phyloP scores from a whole-genome alignment of 2,113 vertebrate species.

The Origma solitaria region DNA sequence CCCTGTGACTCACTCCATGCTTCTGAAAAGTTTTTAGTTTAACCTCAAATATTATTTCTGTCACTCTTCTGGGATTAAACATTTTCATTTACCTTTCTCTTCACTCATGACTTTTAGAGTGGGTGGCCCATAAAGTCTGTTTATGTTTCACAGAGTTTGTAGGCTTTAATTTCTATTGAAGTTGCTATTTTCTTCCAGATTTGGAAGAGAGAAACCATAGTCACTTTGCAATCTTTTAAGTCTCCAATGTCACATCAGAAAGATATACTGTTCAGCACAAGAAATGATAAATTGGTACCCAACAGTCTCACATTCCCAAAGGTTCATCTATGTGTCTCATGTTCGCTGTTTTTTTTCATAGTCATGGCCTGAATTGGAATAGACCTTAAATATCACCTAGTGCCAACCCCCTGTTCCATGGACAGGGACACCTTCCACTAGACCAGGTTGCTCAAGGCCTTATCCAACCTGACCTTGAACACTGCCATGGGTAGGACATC shows the following conservation, averaged over 20 bases:
- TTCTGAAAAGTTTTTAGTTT: not conserved
- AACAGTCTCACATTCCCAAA: not conserved
- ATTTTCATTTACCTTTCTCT: not conserved
- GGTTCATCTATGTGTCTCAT: accelerated
- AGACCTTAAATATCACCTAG: not conserved
- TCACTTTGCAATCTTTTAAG: not conserved
- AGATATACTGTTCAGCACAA: not conserved
- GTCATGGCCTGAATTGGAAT: not conserved
- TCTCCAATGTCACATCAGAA: not conserved
- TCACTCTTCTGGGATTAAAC: not conserved
- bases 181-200: not conserved
- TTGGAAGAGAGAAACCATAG: not conserved
- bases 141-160: not conserved
- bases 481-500: not conserved
- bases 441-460: not conserved
- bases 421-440: not conserved
- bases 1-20: not conserved
- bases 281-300: not conserved
- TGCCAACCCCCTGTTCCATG: not conserved
- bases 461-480: not conserved
- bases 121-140: not conserved
- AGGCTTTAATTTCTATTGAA: not conserved
- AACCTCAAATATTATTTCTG: not conserved
- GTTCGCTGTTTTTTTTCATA: not conserved
- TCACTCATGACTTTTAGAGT: not conserved